These are phyloP conservation scores for Anoplius nigerrimus DNA, from an alignment of 2,888 invertebrate species.

Conservation along the genomic window DNA sequence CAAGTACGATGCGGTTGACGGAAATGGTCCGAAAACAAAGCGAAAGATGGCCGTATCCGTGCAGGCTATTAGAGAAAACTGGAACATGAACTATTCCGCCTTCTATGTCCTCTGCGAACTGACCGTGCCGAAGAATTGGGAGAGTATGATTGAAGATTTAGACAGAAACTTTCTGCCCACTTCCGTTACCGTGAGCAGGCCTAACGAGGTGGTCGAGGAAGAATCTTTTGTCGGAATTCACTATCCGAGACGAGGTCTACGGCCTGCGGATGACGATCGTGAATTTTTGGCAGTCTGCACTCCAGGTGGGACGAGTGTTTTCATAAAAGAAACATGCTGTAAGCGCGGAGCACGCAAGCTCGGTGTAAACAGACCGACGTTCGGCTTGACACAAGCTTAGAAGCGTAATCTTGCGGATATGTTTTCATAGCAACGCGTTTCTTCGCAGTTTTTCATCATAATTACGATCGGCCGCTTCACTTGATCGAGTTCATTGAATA, in stretches of 20 bases:
- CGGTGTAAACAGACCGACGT: no score
- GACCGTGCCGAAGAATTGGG: neutral
- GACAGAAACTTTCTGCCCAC: neutral
- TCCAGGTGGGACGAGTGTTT: neutral
- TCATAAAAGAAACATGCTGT: neutral
- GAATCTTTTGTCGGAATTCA: neutral
- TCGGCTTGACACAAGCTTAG: no score
- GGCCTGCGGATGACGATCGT: neutral
- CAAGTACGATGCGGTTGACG: neutral
- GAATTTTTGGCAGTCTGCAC: neutral
- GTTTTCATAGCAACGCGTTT: no score
- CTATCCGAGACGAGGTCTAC: neutral
- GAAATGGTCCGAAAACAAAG: neutral
- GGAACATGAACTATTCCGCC: neutral
- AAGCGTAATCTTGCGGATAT: no score
- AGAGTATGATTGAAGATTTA: neutral
- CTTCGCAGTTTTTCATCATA: neutral
- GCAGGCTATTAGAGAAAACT: neutral
- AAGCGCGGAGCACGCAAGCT: neutral
- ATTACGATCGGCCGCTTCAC: neutral
- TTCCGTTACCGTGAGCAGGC: neutral
- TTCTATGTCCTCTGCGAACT: constrained; percentile 1
- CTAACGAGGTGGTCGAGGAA: neutral
- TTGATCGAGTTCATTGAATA: neutral
- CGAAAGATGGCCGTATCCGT: neutral